Evolutionary conservation across 2,797 vertebrate species (phyloP), one percentile per base, ranked within the genome.

Genomic region (Pseudochirops cupreus): DNA sequence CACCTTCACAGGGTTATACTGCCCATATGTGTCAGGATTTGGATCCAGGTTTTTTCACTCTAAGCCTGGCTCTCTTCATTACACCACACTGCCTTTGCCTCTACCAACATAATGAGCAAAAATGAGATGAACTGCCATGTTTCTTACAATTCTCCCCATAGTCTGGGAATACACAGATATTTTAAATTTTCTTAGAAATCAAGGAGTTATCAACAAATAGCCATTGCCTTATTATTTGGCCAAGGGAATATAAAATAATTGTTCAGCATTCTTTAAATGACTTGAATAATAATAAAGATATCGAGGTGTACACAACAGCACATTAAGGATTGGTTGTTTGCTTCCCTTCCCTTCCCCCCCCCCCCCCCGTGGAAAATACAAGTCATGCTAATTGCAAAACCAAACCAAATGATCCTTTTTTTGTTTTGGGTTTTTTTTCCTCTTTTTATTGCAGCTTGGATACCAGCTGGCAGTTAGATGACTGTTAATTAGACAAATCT

Each of bases 221-320:
- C 10, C 91, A 52, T 39, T 56, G 56, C 24, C 13, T 96, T 56
- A 94, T 94, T 94, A 96, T 96, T 92, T 97, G 96, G 62, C 95
- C 58, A 94, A 96, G 62, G 13, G 55, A 94, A 92, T 59, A 5
- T 89, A 91, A 96, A 95, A 90, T 92, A 95, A 94, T 59, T 46
- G 28, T 74, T 59, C 93, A 54, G 91, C 7, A 89, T 13, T 82
- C 92, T 29, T 5, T 67, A 21, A 46, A 12, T 57, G 91, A 21
- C 87, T 55, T 95, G 95, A 95, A 96, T n/a, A 92, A n/a, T 93
- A 95, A 95, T 57, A 58, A 93, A 91, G 95, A 31, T 31, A 92
- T 33, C 26, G 95, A 96, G 50, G 56, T 93, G 52, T 50, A 92
- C 11, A 67, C 93, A 93, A 95, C 39, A 92, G n/a, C 56, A 46